A percentile compares a stretch with the other conserved stretches of the same genome.
Evolutionary conservation across 2,797 vertebrate genomes (phyloP).

Genomic region (Eptatretus atami): DNA sequence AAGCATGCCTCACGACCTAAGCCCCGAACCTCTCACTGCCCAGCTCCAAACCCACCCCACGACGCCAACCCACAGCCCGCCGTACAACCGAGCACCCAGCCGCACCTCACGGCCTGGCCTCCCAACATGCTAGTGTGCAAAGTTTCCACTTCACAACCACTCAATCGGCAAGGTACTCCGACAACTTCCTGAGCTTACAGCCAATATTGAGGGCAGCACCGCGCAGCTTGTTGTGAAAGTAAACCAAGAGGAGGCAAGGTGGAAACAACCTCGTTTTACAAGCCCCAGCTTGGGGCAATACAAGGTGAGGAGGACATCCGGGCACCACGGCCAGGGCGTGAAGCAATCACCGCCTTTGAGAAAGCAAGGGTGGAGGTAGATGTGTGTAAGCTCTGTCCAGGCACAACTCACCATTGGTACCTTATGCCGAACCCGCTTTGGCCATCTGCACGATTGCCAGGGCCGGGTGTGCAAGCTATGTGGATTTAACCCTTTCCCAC

Average conservation of each 20-base stretch:
- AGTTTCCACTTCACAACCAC: neutral
- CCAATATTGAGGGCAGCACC: too few species aligned
- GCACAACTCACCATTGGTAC: constrained; percentile 47
- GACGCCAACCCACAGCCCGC: neutral
- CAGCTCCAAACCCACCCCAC: too few species aligned
- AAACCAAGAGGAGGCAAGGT: too few species aligned
- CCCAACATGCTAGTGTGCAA: neutral
- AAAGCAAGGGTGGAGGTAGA: constrained; percentile 10
- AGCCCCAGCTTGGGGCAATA: too few species aligned
- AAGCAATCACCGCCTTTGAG: too few species aligned
- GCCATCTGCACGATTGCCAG: constrained; percentile 60
- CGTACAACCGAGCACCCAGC: neutral
- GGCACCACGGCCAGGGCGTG: too few species aligned
- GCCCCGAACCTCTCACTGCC: too few species aligned
- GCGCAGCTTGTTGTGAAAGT: too few species aligned
- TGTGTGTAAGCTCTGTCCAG: constrained; percentile 69
- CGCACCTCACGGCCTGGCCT: neutral
- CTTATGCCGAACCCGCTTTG: constrained; percentile 47
- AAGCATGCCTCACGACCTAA: too few species aligned
- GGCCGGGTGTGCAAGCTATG: constrained; percentile 89
- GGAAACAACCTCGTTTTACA: too few species aligned
- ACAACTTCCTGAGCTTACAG: too few species aligned
- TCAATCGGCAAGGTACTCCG: neutral
- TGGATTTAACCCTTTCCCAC: constrained; percentile 90
- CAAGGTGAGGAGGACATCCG: too few species aligned